Base-by-base conservation (phyloP, 2,888 invertebrate genomes). In the Napeogenes sylphis region DNA sequence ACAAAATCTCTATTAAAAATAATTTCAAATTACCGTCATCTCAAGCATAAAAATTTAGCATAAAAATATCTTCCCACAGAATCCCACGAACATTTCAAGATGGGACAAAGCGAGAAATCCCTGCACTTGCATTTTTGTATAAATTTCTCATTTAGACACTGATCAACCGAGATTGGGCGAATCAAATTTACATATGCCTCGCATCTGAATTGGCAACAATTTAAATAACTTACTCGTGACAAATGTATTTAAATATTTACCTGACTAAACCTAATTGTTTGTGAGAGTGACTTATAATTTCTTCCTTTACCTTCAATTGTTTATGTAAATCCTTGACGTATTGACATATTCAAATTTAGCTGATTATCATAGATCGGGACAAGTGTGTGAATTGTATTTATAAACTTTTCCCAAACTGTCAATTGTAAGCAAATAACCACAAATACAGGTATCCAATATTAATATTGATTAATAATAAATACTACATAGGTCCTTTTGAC, bases 161-260 rank as follows among this genome's bases (percentile, higher is more conserved):
- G 83, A 84, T 84, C 82, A 81, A 78, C 77, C 67, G 77, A 80
- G 85, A 87, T 86, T 82, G 81, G 42, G 78, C 71, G 75, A 73
- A 74, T 76, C 73, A 73, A 77, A 85, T 87, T 87, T 85, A 84
- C 87, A 88, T 88, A 73, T 73, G 76, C 81, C 78, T 77, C 59
- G 45, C 53, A 55, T 55, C 56, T 35, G 56, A 75, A 75, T 77
- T 76, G 70, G 72, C 73, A 66, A 73, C 76, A 81, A 87, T 89
- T 87, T 88, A 79, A 89, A 89, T 87, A 87, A 87, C 85, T 87
- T 76, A 71, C 75, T 74, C 74, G 70, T 86, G 83, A 86, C 83
- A 84, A 87, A 86, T 82, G 82, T 76, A 83, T 85, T 80, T 78
- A 75, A 80, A 81, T 82, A 79, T 75, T 71, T 76, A 78, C 75